Conservation (phyloP, 2,797 vertebrate genomes). For the Ptychobarbus kaznakovi region DNA sequence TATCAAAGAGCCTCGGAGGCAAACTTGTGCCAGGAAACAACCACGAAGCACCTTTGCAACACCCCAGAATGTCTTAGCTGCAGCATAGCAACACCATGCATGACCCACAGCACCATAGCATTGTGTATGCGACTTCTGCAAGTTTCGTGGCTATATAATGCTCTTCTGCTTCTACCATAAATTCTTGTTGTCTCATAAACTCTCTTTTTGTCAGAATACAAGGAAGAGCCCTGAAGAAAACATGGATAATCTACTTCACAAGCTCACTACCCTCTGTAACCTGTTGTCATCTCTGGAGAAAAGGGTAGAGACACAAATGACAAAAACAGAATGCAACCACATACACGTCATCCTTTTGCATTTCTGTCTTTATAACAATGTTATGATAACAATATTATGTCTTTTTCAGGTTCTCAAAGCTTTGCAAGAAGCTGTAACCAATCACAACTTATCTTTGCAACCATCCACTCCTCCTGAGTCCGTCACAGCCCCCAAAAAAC, state of each 20-base stretch:
- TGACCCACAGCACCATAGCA: neutral
- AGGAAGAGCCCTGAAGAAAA: conserved; percentile 76
- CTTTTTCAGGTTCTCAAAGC: conserved; percentile 78
- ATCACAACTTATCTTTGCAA: conserved; percentile 80
- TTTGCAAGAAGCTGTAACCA: conserved; percentile 80
- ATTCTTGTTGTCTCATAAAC: neutral
- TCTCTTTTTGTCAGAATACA: conserved; percentile 57
- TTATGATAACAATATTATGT: neutral
- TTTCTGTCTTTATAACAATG: neutral
- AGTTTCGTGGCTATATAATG: neutral
- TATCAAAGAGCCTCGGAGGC: neutral
- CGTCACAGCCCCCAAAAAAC: conserved; percentile 63
- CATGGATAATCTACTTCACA: conserved; percentile 81
- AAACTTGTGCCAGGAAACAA: conserved; percentile 2
- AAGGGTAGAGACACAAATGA: conserved; percentile 72
- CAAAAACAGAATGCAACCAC: conserved; percentile 7
- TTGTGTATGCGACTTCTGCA: neutral
- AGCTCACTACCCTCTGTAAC: conserved; percentile 83
- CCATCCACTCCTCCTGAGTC: conserved; percentile 69
- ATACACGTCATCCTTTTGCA: neutral
- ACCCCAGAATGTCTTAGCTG: neutral
- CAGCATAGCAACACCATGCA: neutral
- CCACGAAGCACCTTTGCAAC: neutral
- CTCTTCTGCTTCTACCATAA: neutral
- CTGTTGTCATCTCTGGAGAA: conserved; percentile 86